Percentiles rank a stretch among this genome's conserved stretches.
Conservation (phyloP, 2,113 vertebrate species). For the Lasiurus cinereus region DNA sequence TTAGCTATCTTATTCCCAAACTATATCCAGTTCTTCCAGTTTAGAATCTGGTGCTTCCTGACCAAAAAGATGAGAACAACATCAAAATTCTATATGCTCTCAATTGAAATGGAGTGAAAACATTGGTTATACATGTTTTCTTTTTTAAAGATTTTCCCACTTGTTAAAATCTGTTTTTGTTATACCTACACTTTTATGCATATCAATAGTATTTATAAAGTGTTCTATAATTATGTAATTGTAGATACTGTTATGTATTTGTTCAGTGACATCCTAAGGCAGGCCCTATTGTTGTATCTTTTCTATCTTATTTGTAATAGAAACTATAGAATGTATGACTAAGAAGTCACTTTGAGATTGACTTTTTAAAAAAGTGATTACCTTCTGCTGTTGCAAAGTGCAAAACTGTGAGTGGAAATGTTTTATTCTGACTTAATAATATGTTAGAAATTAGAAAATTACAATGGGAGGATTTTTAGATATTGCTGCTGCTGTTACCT, state of each 20-base stretch:
- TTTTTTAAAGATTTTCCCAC: conserved; percentile 80
- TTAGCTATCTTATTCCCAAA: conserved; percentile 47
- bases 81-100: conserved; percentile 76
- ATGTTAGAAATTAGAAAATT: conserved; percentile 81
- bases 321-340: conserved; percentile 85
- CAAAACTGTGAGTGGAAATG: conserved; percentile 86
- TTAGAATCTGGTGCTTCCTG: conserved; percentile 65
- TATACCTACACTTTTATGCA: conserved; percentile 88
- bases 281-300: conserved; percentile 90
- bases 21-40: conserved; percentile 30
- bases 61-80: conserved; percentile 46
- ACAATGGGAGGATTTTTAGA: conserved; percentile 82
- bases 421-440: conserved; percentile 86
- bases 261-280: conserved; percentile 87
- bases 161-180: conserved; percentile 80
- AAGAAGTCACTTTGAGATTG: conserved; percentile 85
- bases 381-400: conserved; percentile 85
- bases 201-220: conserved; percentile 96
- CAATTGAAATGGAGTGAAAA: conserved; percentile 80
- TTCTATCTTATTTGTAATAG: conserved; percentile 86
- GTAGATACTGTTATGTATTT: conserved; percentile 90
- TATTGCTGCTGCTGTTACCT: conserved; percentile 85
- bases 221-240: conserved; percentile 90
- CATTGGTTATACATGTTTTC: conserved; percentile 76
- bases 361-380: conserved; percentile 76